Evolutionary conservation across 2,888 invertebrate species (phyloP), one percentile per base, ranked within the genome.

Genomic region (Orthonychiurus folsomi): DNA sequence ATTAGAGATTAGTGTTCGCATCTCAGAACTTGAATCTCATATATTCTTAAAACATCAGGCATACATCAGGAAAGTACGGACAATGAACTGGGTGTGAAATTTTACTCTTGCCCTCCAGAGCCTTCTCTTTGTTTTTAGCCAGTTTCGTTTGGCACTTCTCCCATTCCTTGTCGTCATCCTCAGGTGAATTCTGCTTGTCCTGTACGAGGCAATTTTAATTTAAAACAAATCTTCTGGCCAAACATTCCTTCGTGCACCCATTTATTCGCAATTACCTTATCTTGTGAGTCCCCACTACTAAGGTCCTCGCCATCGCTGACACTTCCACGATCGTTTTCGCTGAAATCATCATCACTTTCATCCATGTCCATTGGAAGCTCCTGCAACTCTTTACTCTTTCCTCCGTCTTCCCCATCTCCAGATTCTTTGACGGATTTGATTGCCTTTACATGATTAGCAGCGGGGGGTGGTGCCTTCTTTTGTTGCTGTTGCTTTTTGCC

Each of bases 71-170:
- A 78, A 89, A 99, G 77, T 87, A 86, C 0, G 99, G 99, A 79
- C 93, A 91, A 78, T 99, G 99, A 26, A 99, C 97, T n/a, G 87
- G 82, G 77, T 96, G 96, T 18, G 96, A 96, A 73, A 87, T 83
- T 79, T 93, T 93, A 56, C 93, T 93, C 75, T 92, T 89, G 3
- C 94, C 92, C 78, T 96, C 96, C 50, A 96, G 80, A 20, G 84
- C 82, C 70, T 91, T 86, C 75, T 95, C 94, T 23, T 89, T 72
- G 37, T 72, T 82, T 75, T 90, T 92, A 72, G 88, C 86, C 63
- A 93, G 79, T 74, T 89, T 87, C 74, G 88, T 86, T 78, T 94
- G 93, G 79, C 93, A 88, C 73, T 87, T 88, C 75, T 93, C 90
- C 95, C 95, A 95, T 76, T 94, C 93, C 73, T 87, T 88, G 74